Conservation (phyloP, 2,113 vertebrate species). For the Stigmatopora argus region DNA sequence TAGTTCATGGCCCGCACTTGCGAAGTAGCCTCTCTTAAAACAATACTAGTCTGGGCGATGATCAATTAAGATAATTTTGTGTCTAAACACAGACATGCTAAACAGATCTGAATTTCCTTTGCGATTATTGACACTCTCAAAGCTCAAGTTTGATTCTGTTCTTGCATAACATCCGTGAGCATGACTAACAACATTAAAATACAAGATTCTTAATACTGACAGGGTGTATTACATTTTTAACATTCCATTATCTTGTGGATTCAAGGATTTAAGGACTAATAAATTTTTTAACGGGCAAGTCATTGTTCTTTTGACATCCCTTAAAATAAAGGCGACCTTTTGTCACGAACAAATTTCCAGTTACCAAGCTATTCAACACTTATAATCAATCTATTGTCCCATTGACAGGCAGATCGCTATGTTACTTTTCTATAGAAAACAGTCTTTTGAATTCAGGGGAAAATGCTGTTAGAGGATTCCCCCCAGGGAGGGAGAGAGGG, state of each 20-base stretch:
- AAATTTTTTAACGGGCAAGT: slow-evolving; percentile 14
- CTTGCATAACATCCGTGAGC: slow-evolving; percentile 33
- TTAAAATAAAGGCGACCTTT: neutral
- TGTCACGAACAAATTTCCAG: slow-evolving; percentile 22
- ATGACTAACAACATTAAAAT: slow-evolving; percentile 34
- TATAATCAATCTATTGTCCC: slow-evolving; percentile 24
- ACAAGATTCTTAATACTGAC: neutral
- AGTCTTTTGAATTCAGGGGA: slow-evolving; percentile 38
- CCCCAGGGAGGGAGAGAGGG: slow-evolving; percentile 35
- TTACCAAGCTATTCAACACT: slow-evolving; percentile 17
- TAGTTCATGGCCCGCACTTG: slow-evolving; percentile 11
- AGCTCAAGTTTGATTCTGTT: slow-evolving; percentile 27
- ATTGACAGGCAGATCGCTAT: slow-evolving; percentile 35
- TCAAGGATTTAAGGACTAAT: slow-evolving; percentile 4
- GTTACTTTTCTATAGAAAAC: slow-evolving; percentile 39
- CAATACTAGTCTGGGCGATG: slow-evolving; percentile 40
- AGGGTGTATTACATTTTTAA: neutral
- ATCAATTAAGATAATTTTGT: slow-evolving; percentile 41
- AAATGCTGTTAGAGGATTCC: slow-evolving; percentile 60
- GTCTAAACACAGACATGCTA: neutral
- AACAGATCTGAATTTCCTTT: slow-evolving; percentile 34
- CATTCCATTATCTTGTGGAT: neutral
- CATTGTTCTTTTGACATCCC: slow-evolving; percentile 1
- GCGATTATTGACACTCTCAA: slow-evolving; percentile 25
- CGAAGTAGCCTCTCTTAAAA: slow-evolving; percentile 13